Evolutionary conservation across 1,140 invertebrate species (phyloP).

Genomic region (Drosophila mojavensis): DNA sequence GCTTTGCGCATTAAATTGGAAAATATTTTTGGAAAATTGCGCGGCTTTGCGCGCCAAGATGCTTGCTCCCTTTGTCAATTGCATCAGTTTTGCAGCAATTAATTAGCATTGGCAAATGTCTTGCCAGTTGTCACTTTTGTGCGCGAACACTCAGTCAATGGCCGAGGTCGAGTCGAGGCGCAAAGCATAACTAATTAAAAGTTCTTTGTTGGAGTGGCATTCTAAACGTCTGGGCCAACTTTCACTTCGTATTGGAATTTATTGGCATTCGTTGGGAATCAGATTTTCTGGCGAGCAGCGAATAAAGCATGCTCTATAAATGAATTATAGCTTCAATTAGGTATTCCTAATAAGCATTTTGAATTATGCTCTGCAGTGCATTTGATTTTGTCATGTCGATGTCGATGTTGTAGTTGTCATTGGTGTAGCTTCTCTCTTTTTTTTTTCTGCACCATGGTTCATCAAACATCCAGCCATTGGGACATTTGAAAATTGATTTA

Average conservation of each 20-base stretch:
- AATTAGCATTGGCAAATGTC: constrained; percentile 29
- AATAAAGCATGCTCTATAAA: not conserved
- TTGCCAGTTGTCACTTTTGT: constrained; percentile 16
- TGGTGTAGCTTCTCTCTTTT: constrained; percentile 1
- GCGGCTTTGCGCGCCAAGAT: not conserved
- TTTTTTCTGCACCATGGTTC: constrained; percentile 58
- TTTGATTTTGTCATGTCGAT: not conserved
- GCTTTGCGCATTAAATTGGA: constrained; percentile 44
- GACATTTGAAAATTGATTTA: constrained; percentile 79
- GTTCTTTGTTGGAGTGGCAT: constrained; percentile 16
- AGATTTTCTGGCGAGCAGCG: not conserved
- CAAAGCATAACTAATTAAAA: constrained; percentile 45
- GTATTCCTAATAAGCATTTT: not conserved
- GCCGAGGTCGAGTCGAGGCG: not conserved
- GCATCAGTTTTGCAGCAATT: constrained; percentile 21
- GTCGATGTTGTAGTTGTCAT: constrained; percentile 31
- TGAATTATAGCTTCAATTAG: no score
- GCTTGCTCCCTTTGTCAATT: constrained; percentile 27
- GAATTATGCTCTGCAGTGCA: not conserved
- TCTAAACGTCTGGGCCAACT: not conserved
- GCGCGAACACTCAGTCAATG: constrained; percentile 1
- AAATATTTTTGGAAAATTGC: constrained; percentile 19
- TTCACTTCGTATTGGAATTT: constrained; percentile 11
- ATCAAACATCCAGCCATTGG: constrained; percentile 74
- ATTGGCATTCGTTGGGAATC: not conserved